A percentile compares a stretch with the other conserved stretches of the same genome.
These are phyloP conservation scores for Brachypalpus laphriformis DNA, from an alignment of 2,888 invertebrate species.

Conservation along the genomic window DNA sequence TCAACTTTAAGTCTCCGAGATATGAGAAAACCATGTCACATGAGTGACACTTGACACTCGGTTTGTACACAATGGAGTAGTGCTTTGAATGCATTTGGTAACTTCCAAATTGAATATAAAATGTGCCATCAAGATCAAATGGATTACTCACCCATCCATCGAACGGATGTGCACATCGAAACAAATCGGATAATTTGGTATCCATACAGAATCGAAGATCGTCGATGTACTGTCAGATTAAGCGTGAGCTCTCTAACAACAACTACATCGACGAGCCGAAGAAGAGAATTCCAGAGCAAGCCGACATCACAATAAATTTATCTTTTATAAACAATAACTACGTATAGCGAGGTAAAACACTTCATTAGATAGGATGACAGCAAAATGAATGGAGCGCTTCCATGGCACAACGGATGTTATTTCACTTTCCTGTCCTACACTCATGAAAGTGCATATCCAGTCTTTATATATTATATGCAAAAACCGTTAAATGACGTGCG, in stretches of 20 bases:
- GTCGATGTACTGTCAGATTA: slow-evolving; percentile 62
- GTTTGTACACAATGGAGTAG: slow-evolving; percentile 55
- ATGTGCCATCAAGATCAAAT: slow-evolving; percentile 48
- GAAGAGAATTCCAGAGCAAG: neutral
- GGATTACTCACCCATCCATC: slow-evolving; percentile 52
- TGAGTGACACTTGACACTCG: slow-evolving; percentile 71
- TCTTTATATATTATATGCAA: slow-evolving; percentile 66
- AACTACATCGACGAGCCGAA: slow-evolving; percentile 36
- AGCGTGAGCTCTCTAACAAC: neutral
- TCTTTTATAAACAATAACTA: slow-evolving; percentile 65
- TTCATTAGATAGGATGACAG: slow-evolving; percentile 55
- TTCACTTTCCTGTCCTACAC: slow-evolving; percentile 62
- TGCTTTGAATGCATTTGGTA: slow-evolving; percentile 59
- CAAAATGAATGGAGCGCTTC: slow-evolving; percentile 42
- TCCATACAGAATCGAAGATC: slow-evolving; percentile 50
- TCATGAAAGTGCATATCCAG: slow-evolving; percentile 68
- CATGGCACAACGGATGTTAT: slow-evolving; percentile 54
- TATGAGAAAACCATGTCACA: slow-evolving; percentile 68
- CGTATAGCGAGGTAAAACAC: slow-evolving; percentile 50
- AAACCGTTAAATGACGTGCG: slow-evolving; percentile 73
- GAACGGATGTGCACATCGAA: slow-evolving; percentile 65
- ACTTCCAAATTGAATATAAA: slow-evolving; percentile 26
- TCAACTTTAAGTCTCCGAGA: slow-evolving; percentile 46
- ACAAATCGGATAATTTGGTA: slow-evolving; percentile 62
- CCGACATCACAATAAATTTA: slow-evolving; percentile 58